Percentiles rank a stretch among this genome's conserved stretches.
Evolutionary conservation across 2,797 vertebrate species (phyloP).

Genomic region (Poecile montanus): DNA sequence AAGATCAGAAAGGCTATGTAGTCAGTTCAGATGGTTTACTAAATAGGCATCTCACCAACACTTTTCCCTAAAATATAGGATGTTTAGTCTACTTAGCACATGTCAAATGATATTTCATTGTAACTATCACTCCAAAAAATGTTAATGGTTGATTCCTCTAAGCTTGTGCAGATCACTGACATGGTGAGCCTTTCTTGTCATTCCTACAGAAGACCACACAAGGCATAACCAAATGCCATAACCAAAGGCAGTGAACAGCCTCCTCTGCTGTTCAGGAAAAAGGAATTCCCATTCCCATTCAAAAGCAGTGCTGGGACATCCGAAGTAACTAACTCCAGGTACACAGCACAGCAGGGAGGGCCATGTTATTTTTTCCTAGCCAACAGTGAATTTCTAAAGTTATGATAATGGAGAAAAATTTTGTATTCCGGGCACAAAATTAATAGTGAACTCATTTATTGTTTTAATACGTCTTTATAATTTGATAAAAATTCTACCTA

Average conservation of each 20-base stretch:
- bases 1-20: background rate
- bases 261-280: background rate
- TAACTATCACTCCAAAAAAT: background rate
- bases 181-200: too few species aligned
- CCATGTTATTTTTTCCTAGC: background rate
- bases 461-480: background rate
- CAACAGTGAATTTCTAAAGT: background rate
- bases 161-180: background rate
- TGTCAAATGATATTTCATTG: background rate
- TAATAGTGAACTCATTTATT: background rate
- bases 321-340: accelerated
- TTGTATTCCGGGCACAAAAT: background rate
- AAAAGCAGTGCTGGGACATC: too few species aligned
- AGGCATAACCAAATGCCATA: background rate
- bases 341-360: background rate
- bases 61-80: background rate
- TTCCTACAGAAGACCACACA: background rate
- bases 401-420: background rate
- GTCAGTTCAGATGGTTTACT: background rate
- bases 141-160: background rate
- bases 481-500: background rate
- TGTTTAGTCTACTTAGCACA: background rate
- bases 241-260: background rate
- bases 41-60: background rate
- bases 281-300: background rate